These are phyloP conservation scores for Rhodinocichla rosea DNA, from an alignment of 2,113 vertebrate genomes.

Conservation along the genomic window DNA sequence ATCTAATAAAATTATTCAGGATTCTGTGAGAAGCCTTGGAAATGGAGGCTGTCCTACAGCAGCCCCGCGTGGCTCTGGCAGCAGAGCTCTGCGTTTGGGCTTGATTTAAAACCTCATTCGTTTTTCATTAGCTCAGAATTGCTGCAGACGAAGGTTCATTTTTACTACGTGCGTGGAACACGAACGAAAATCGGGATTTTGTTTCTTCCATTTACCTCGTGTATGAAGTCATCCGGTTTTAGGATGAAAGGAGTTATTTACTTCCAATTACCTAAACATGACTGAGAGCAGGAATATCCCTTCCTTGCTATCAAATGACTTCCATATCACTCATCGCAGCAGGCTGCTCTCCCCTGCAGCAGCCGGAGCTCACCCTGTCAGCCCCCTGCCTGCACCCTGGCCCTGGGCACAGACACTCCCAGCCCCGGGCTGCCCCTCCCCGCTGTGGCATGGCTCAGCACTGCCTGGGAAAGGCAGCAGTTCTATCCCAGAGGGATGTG, in stretches of 20 bases:
- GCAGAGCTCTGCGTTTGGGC: background rate
- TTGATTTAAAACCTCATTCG: conserved; percentile 68
- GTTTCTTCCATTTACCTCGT: background rate
- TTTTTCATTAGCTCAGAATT: conserved; percentile 68
- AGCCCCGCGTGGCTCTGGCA: background rate
- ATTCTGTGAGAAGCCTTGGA: conserved; percentile 29
- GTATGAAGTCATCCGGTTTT: background rate
- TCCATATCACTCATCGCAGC: background rate
- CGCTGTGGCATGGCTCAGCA: fast-evolving
- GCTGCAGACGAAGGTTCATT: conserved; percentile 59
- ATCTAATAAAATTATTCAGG: conserved; percentile 42
- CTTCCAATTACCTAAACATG: conserved; percentile 21
- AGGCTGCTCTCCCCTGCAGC: background rate
- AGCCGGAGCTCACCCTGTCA: background rate
- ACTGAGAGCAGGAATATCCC: background rate
- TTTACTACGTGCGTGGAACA: conserved; percentile 21
- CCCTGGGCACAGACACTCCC: background rate
- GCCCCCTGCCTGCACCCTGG: background rate
- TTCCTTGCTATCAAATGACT: background rate
- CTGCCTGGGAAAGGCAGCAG: fast-evolving
- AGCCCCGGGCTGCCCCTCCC: background rate
- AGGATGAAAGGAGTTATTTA: conserved; percentile 26
- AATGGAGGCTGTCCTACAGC: conserved; percentile 45
- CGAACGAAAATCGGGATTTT: conserved; percentile 19
- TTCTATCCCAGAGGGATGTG: background rate